These are phyloP conservation scores for Drosophila gunungcola DNA, from an alignment of 1,140 invertebrate genomes.

Conservation along the genomic window DNA sequence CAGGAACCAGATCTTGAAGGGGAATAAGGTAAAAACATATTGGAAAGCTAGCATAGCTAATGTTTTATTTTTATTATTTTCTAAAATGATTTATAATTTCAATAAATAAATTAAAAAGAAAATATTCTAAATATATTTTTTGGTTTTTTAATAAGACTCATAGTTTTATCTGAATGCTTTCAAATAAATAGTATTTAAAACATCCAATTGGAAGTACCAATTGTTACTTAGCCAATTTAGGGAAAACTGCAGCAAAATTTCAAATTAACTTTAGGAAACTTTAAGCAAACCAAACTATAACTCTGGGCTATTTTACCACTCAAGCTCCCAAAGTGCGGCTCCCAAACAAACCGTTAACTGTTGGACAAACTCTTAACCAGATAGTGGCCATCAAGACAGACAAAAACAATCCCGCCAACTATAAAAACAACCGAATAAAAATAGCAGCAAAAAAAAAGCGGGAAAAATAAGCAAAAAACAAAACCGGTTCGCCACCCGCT, in stretches of 20 bases:
- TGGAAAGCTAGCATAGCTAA: too few relatives aligned
- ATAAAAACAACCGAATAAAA: conserved; percentile 12
- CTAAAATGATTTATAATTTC: too few relatives aligned
- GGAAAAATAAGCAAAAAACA: conserved; percentile 10
- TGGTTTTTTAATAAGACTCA: too few relatives aligned
- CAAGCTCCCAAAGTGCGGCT: neutral
- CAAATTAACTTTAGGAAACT: neutral
- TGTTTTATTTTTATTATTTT: too few relatives aligned
- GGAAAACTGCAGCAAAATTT: neutral
- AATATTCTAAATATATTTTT: too few relatives aligned
- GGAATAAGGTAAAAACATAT: too few relatives aligned
- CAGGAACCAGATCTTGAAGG: too few relatives aligned
- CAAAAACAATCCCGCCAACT: conserved; percentile 1
- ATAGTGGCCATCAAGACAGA: neutral
- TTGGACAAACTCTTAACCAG: conserved; percentile 2
- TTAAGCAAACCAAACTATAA: neutral
- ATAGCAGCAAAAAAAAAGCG: conserved; percentile 5
- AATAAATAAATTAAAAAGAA: too few relatives aligned
- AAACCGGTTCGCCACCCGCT: conserved; percentile 64
- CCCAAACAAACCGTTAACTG: conserved; percentile 1
- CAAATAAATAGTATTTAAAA: too few relatives aligned
- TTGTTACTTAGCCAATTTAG: too few relatives aligned
- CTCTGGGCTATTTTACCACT: neutral
- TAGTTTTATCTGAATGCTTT: too few relatives aligned
- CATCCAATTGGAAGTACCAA: too few relatives aligned